Evolutionary conservation across 2,113 vertebrate genomes (phyloP).

Genomic region (Peromyscus polionotus): DNA sequence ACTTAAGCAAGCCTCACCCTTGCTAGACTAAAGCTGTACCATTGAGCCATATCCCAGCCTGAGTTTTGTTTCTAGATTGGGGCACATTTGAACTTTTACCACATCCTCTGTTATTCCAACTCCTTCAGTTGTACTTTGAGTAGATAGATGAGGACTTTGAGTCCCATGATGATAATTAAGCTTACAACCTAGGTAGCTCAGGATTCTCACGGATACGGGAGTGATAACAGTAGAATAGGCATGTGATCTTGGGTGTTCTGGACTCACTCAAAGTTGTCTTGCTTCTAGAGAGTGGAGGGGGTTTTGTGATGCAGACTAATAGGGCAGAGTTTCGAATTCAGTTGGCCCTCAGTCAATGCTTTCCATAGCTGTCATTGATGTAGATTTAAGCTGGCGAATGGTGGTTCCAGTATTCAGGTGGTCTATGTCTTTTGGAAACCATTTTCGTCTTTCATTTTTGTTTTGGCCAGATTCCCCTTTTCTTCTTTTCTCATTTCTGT

Average conservation of each 20-base stretch:
- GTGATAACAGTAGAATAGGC: not conserved
- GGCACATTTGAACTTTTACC: not conserved
- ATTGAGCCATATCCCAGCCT: no score
- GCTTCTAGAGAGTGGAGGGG: not conserved
- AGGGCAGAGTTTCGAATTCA: not conserved
- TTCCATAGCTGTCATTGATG: not conserved
- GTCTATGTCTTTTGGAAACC: not conserved
- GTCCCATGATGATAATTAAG: not conserved
- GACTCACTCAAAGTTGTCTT: not conserved
- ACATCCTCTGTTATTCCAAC: no score
- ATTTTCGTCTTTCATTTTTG: slow-evolving; percentile 28
- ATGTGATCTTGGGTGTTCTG: not conserved
- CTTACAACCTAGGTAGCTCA: not conserved
- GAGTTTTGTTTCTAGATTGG: not conserved
- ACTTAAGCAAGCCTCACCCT: not conserved
- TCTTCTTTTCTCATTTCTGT: not conserved
- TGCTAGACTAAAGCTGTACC: not conserved
- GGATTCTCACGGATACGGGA: not conserved
- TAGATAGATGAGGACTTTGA: not conserved
- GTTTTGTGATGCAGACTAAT: not conserved
- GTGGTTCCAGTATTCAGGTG: not conserved
- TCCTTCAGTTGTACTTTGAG: not conserved
- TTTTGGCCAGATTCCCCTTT: not conserved
- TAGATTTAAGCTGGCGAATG: not conserved
- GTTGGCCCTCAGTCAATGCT: not conserved